A percentile compares a stretch with the other conserved stretches of the same genome.
Conservation (phyloP, 2,113 vertebrate genomes). For the Neodon shergylaensis region DNA sequence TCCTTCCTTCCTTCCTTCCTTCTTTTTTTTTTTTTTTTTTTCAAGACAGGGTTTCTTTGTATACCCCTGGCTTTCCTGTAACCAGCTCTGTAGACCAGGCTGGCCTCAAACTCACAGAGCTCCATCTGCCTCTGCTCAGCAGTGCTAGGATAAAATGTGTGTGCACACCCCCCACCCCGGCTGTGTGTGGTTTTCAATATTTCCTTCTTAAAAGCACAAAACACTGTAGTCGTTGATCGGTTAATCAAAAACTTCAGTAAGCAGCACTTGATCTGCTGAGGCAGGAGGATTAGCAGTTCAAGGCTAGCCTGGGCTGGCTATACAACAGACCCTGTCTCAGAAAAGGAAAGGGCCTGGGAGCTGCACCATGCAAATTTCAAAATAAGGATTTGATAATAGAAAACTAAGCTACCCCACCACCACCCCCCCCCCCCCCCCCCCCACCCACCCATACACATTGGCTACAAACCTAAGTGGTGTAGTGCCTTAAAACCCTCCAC, state of each 20-base stretch:
- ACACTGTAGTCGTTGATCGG: background rate
- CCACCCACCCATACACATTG: background rate
- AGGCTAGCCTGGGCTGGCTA: background rate
- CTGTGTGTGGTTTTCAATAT: background rate
- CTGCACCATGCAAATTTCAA: slow-evolving; percentile 32
- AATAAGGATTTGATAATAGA: slow-evolving; percentile 65
- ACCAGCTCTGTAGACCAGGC: background rate
- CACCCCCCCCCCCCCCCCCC: background rate
- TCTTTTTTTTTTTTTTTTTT: background rate
- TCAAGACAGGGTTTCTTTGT: background rate
- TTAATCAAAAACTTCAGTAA: background rate
- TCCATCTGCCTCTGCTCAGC: background rate
- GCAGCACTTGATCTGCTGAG: background rate
- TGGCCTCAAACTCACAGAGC: background rate
- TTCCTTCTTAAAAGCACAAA: slow-evolving; percentile 23
- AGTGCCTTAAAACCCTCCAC: slow-evolving; percentile 32
- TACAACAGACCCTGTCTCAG: background rate
- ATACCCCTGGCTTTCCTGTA: background rate
- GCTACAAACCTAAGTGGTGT: slow-evolving; percentile 44
- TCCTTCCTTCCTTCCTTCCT: no score
- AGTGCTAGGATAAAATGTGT: background rate
- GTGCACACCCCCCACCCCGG: no score
- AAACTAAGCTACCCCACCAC: slow-evolving; percentile 30
- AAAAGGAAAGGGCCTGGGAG: background rate
- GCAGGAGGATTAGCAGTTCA: background rate